Conservation (phyloP, 2,113 vertebrate species). For the Erinaceus europaeus region DNA sequence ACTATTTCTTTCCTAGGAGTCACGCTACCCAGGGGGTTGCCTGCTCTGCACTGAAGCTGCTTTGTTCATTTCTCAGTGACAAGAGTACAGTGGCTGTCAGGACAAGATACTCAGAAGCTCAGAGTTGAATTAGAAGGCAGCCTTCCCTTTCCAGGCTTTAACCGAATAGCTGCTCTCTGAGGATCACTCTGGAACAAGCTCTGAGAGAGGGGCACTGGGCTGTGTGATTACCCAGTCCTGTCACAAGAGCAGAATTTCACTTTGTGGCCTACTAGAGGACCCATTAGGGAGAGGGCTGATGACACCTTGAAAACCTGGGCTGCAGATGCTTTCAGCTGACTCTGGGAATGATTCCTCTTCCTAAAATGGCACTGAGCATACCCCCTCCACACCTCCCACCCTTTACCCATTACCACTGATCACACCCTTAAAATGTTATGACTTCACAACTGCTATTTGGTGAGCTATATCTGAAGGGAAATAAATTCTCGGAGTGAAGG, state of each 20-base stretch:
- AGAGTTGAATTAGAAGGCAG: constrained; percentile 10
- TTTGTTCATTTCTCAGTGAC: constrained; percentile 57
- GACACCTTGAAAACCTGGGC: not conserved
- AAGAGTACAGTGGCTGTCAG: not conserved
- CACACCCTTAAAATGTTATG: not conserved
- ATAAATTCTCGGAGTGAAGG: constrained; percentile 29
- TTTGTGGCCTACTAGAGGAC: not conserved
- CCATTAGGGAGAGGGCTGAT: not conserved
- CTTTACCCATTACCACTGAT: constrained; percentile 3
- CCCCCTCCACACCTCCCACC: not conserved
- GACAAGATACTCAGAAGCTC: constrained; percentile 19
- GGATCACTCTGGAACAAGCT: not conserved
- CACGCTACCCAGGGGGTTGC: constrained; percentile 25
- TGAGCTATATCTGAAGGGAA: constrained; percentile 25
- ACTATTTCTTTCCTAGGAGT: constrained; percentile 31
- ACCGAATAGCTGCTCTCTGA: not conserved
- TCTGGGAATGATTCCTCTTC: not conserved
- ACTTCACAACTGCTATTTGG: constrained; percentile 21
- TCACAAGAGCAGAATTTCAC: not conserved
- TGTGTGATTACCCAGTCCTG: not conserved
- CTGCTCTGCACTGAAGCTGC: not conserved
- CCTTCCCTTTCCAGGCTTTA: not conserved
- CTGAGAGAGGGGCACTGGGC: not conserved
- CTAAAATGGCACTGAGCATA: not conserved
- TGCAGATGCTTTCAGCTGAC: constrained; percentile 29